phyloP scores from a whole-genome alignment of 2,888 invertebrate genomes.

The Deilephila porcellus region DNA sequence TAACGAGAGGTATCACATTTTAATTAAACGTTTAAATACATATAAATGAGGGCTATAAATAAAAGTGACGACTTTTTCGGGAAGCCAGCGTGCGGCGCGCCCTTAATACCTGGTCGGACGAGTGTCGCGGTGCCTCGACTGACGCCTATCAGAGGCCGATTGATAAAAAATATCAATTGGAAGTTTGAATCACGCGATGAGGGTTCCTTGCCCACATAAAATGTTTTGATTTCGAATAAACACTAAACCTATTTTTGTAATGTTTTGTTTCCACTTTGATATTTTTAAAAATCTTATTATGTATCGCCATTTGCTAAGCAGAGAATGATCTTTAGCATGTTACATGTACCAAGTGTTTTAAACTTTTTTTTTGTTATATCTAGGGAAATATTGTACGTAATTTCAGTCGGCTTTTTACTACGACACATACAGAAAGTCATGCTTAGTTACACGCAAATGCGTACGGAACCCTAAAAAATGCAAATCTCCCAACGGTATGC shows the following conservation, averaged over 20 bases:
- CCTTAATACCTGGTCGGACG: background rate
- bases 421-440: too few species aligned
- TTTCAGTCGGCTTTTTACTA: too few species aligned
- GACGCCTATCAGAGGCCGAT: background rate
- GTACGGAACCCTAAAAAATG: slow-evolving; percentile 7
- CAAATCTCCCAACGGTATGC: slow-evolving; percentile 24
- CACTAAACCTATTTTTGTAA: too few species aligned
- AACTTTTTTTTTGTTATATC: too few species aligned
- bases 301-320: too few species aligned
- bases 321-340: too few species aligned
- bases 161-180: background rate
- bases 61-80: slow-evolving; percentile 50
- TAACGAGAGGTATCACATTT: slow-evolving; percentile 56
- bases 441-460: background rate
- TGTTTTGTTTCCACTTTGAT: too few species aligned
- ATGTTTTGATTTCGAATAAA: background rate
- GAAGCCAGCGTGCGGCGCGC: slow-evolving; percentile 31
- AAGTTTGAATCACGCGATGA: background rate
- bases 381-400: too few species aligned
- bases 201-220: background rate
- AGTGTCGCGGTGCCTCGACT: background rate
- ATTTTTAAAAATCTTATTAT: too few species aligned
- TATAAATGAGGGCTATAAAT: slow-evolving; percentile 50
- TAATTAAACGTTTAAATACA: slow-evolving; percentile 59
- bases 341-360: too few species aligned